Conservation (phyloP, 2,113 vertebrate genomes). For the Scatophagus argus region DNA sequence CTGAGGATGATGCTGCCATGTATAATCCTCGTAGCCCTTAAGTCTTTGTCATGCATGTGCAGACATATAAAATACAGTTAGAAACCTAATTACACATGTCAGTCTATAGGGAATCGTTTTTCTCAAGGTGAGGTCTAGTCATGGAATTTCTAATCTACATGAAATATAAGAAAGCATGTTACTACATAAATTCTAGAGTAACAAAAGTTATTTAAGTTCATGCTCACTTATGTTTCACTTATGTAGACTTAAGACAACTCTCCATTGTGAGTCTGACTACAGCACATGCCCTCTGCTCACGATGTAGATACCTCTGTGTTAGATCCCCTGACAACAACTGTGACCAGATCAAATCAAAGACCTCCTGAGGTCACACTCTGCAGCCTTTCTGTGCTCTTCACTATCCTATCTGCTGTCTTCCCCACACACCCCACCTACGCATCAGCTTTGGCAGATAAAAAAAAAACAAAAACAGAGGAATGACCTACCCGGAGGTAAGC, state of each 20-base stretch:
- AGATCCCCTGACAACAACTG: constrained; percentile 64
- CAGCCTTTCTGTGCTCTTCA: constrained; percentile 48
- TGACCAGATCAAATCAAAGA: constrained; percentile 72
- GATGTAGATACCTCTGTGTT: constrained; percentile 37
- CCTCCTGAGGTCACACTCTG: constrained; percentile 67
- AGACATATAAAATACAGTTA: background rate
- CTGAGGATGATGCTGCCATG: too few species aligned
- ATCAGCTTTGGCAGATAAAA: constrained; percentile 40
- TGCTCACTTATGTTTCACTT: background rate
- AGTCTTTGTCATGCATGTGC: background rate
- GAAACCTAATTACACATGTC: background rate
- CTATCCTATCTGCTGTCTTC: constrained; percentile 64
- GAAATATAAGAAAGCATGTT: too few species aligned
- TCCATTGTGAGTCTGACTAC: constrained; percentile 55
- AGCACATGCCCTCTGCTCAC: constrained; percentile 28
- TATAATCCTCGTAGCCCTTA: too few species aligned
- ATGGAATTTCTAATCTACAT: too few species aligned
- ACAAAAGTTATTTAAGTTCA: background rate
- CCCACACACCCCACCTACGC: constrained; percentile 55
- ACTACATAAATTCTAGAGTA: too few species aligned
- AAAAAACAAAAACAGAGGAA: constrained; percentile 47
- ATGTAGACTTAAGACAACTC: constrained; percentile 41
- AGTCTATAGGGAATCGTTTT: too few species aligned
- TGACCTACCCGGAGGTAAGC: constrained; percentile 96
- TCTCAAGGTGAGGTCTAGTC: too few species aligned